Evolutionary conservation across 2,888 invertebrate species (phyloP).

Genomic region (Tromatobia lineatoria): DNA sequence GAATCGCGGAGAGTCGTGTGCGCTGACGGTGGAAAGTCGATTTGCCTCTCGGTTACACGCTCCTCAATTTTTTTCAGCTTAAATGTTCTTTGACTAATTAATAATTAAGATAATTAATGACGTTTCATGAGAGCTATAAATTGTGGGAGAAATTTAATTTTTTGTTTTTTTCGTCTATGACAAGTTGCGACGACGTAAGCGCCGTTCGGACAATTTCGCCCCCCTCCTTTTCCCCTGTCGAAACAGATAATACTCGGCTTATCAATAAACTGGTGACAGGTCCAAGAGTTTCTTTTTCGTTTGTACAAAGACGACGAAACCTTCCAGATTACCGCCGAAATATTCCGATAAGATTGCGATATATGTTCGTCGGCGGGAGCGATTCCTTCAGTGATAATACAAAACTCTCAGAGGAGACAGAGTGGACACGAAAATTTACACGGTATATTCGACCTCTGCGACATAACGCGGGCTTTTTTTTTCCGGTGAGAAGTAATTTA

Average conservation of each 20-base stretch:
- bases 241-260: slow-evolving; percentile 30
- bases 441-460: neutral
- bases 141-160: slow-evolving; percentile 3
- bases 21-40: slow-evolving; percentile 40
- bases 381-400: slow-evolving; percentile 53
- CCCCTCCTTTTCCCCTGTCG: neutral
- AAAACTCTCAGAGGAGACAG: slow-evolving; percentile 20
- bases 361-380: slow-evolving; percentile 16
- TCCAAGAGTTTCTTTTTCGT: slow-evolving; percentile 44
- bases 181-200: neutral
- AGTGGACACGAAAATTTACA: slow-evolving; percentile 4
- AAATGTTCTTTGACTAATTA: neutral
- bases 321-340: slow-evolving; percentile 57
- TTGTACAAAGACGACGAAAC: slow-evolving; percentile 33
- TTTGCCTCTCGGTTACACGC: slow-evolving; percentile 42
- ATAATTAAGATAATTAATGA: slow-evolving; percentile 10
- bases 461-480: neutral
- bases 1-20: slow-evolving; percentile 18
- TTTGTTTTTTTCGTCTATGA: neutral
- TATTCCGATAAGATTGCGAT: slow-evolving; percentile 61
- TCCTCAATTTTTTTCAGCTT: slow-evolving; percentile 16
- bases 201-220: neutral
- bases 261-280: slow-evolving; percentile 60
- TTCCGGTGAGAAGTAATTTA: neutral
- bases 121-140: neutral